Percentiles rank a stretch among this genome's conserved stretches.
Conservation (phyloP, 2,888 invertebrate genomes). For the Nebria salina region DNA sequence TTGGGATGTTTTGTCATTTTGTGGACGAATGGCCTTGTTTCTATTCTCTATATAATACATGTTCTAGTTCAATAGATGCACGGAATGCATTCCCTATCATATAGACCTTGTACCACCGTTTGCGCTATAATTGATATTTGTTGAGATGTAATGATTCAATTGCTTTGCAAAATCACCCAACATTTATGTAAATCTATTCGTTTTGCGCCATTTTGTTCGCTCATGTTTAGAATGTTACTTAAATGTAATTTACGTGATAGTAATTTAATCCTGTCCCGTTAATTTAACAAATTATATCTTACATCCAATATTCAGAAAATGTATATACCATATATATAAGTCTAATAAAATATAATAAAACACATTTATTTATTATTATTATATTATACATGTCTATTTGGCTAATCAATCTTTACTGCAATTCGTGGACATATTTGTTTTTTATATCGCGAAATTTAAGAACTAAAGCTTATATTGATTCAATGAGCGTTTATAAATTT, state of each 20-base stretch:
- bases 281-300: neutral
- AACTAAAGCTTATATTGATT: too few relatives aligned
- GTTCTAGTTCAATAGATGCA: slow-evolving; percentile 24
- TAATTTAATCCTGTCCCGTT: neutral
- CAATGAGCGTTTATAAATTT: too few relatives aligned
- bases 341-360: too few relatives aligned
- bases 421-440: too few relatives aligned
- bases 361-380: too few relatives aligned
- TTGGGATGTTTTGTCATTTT: slow-evolving; percentile 22
- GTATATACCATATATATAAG: too few relatives aligned
- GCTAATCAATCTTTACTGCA: too few relatives aligned
- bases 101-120: neutral
- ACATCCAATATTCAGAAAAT: neutral
- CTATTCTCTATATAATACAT: neutral
- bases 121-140: neutral
- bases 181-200: neutral
- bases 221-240: neutral
- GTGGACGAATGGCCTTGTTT: slow-evolving; percentile 21
- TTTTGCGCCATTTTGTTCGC: neutral
- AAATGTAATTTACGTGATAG: neutral
- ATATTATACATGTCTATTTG: too few relatives aligned
- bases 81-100: slow-evolving; percentile 16
- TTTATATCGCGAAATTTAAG: too few relatives aligned
- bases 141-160: neutral
- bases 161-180: neutral